A percentile compares a stretch with the other conserved stretches of the same genome.
phyloP scores from a whole-genome alignment of 2,113 vertebrate species.

The Oryzias woworae region DNA sequence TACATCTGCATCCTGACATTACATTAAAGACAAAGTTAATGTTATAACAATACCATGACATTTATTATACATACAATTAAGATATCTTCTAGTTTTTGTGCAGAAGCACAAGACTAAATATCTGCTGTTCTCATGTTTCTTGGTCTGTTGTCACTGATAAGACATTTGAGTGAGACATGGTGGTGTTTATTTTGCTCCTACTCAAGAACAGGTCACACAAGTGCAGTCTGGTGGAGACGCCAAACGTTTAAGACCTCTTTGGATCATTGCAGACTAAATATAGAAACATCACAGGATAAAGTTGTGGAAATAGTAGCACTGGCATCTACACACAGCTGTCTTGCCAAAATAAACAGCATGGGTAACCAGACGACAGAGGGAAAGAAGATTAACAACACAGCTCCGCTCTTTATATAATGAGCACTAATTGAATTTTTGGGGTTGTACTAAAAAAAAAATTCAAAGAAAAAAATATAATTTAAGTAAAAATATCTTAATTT shows the following conservation, averaged over 20 bases:
- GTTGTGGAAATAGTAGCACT: constrained; percentile 48
- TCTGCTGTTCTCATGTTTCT: constrained; percentile 25
- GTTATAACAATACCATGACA: not conserved
- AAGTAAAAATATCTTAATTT: too few species aligned
- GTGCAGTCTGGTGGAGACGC: constrained; percentile 38
- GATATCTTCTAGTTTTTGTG: not conserved
- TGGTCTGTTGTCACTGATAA: constrained; percentile 36
- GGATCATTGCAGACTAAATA: constrained; percentile 52
- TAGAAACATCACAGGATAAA: constrained; percentile 41
- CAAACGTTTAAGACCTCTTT: constrained; percentile 15
- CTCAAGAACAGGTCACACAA: constrained; percentile 46
- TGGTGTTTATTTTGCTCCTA: constrained; percentile 51
- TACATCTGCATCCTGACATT: too few species aligned
- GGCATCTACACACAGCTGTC: constrained; percentile 44
- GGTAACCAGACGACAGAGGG: constrained; percentile 3
- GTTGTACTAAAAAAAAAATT: not conserved
- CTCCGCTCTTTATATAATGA: not conserved
- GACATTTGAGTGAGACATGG: constrained; percentile 14
- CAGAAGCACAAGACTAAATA: constrained; percentile 12
- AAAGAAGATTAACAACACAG: not conserved
- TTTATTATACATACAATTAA: not conserved
- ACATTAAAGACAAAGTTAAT: not conserved
- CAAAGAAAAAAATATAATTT: not conserved
- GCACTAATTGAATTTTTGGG: too few species aligned
- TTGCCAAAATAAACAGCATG: constrained; percentile 7